Conservation (phyloP, 1,140 invertebrate genomes). For the Phymastichus coffea region DNA sequence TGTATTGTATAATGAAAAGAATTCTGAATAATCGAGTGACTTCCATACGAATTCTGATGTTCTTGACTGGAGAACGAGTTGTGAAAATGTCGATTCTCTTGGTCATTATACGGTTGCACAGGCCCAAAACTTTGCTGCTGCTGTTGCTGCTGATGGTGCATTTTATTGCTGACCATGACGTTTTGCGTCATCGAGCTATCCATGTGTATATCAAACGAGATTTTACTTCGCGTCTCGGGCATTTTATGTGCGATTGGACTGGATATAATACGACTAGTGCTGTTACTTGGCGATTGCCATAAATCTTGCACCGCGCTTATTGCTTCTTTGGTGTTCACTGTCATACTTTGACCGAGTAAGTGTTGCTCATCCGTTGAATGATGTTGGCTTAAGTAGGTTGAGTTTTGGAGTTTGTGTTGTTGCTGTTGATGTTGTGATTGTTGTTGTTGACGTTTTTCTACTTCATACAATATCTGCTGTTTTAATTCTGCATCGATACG, state of each 20-base stretch:
- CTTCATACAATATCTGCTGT: conserved; percentile 36
- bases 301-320: conserved; percentile 49
- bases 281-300: conserved; percentile 47
- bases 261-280: conserved; percentile 30
- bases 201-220: conserved; percentile 62
- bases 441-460: conserved; percentile 35
- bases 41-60: conserved; percentile 40
- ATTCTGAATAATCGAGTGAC: conserved; percentile 38
- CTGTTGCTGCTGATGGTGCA: conserved; percentile 42
- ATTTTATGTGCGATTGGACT: conserved; percentile 41
- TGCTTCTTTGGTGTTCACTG: conserved; percentile 64
- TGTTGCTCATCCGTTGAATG: conserved; percentile 46
- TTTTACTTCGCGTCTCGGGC: conserved; percentile 33
- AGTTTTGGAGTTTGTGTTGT: conserved; percentile 41
- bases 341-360: conserved; percentile 54
- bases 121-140: conserved; percentile 16
- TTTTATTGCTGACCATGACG: conserved; percentile 48
- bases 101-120: conserved; percentile 44
- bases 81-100: conserved; percentile 49
- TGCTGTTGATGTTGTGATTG: conserved; percentile 32
- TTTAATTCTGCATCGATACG: no score
- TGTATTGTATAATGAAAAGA: conserved; percentile 48
- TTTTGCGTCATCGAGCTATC: conserved; percentile 62
- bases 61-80: conserved; percentile 49
- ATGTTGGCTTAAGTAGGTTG: conserved; percentile 43